Percentiles rank a stretch among this genome's conserved stretches.
Evolutionary conservation across 2,797 vertebrate species (phyloP).

Genomic region (Oreochromis grahami): DNA sequence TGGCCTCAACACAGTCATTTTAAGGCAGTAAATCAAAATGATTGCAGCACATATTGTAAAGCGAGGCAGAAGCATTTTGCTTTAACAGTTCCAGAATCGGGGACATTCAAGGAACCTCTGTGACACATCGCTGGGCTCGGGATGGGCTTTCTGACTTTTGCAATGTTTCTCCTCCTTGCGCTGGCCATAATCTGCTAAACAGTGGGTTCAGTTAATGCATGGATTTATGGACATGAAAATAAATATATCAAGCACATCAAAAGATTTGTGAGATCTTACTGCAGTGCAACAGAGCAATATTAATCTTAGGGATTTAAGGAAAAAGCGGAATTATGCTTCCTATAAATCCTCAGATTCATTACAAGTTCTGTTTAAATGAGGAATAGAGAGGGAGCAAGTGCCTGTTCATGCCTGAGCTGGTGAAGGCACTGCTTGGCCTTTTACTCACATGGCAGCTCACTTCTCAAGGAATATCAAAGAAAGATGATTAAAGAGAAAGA

Average conservation of each 20-base stretch:
- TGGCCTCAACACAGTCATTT: conserved; percentile 32
- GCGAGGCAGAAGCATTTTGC: not conserved
- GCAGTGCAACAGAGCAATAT: conserved; percentile 1
- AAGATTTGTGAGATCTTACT: conserved; percentile 18
- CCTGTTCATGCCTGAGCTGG: conserved; percentile 41
- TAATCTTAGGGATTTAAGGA: conserved; percentile 43
- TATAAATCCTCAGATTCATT: conserved; percentile 47
- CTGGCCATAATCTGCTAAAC: conserved; percentile 6
- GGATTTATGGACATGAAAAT: conserved; percentile 60
- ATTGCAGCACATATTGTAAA: conserved; percentile 38
- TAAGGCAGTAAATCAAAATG: conserved; percentile 60
- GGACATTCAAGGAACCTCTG: not conserved
- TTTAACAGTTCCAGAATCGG: conserved; percentile 49
- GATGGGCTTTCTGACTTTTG: conserved; percentile 19
- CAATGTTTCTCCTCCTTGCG: not conserved
- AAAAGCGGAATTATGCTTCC: conserved; percentile 38
- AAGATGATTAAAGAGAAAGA: conserved; percentile 36
- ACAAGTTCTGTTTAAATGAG: conserved; percentile 31
- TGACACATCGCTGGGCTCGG: not conserved
- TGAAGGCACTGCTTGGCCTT: conserved; percentile 48
- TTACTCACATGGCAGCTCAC: conserved; percentile 51
- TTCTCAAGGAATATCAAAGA: conserved; percentile 17
- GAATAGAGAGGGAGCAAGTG: not conserved
- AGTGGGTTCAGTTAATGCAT: conserved; percentile 32
- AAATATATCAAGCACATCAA: conserved; percentile 53